These are phyloP conservation scores for Drosophila longiperda DNA, from an alignment of 2,888 invertebrate species.

Conservation along the genomic window DNA sequence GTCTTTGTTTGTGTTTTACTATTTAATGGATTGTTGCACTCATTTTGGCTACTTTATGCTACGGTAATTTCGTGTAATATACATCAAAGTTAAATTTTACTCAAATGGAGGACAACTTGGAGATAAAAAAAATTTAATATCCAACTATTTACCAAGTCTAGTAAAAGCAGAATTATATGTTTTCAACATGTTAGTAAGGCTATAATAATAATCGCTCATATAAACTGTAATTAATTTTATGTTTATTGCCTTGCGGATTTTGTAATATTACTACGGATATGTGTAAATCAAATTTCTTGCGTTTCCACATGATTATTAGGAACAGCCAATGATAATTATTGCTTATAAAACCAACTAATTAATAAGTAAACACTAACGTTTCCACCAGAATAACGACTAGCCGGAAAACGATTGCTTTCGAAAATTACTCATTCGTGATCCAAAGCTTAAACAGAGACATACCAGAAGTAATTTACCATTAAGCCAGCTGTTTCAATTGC, in stretches of 20 bases:
- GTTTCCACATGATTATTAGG: constrained; percentile 35
- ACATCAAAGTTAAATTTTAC: constrained; percentile 26
- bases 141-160: neutral
- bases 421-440: constrained; percentile 34
- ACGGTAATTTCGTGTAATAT: constrained; percentile 38
- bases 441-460: constrained; percentile 10
- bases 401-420: constrained; percentile 29
- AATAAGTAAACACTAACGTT: constrained; percentile 28
- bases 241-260: neutral
- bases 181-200: neutral
- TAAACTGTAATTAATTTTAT: too few species aligned
- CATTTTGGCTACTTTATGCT: constrained; percentile 29
- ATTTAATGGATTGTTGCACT: constrained; percentile 17
- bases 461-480: constrained; percentile 2
- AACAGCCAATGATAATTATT: constrained; percentile 29
- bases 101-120: constrained; percentile 22
- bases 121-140: neutral
- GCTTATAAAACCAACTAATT: constrained; percentile 38
- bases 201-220: neutral
- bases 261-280: constrained; percentile 7
- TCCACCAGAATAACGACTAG: constrained; percentile 8
- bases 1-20: constrained; percentile 20
- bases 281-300: neutral
- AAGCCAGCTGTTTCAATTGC: constrained; percentile 3
- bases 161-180: constrained; percentile 6